phyloP scores from a whole-genome alignment of 1,140 invertebrate species.

The Asobara japonica region DNA sequence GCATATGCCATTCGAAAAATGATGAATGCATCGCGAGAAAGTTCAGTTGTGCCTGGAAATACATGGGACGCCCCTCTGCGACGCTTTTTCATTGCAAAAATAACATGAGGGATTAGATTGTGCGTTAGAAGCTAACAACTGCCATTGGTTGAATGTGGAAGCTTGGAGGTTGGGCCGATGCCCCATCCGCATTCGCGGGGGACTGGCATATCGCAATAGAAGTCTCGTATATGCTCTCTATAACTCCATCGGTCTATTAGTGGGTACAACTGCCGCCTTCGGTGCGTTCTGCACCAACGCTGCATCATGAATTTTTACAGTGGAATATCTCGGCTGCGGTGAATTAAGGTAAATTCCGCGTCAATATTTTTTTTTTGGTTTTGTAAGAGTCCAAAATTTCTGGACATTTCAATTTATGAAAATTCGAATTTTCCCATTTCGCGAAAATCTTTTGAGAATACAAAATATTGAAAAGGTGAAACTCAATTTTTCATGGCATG shows the following conservation, averaged over 20 bases:
- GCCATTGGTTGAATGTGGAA: slow-evolving; percentile 17
- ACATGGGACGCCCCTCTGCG: not conserved
- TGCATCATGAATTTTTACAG: not conserved
- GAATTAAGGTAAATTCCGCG: not conserved
- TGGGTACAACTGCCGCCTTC: not conserved
- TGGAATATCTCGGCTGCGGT: not conserved
- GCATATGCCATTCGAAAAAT: too few relatives aligned
- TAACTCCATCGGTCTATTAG: not conserved
- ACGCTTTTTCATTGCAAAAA: slow-evolving; percentile 8
- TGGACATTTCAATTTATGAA: too few relatives aligned
- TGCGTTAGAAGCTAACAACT: slow-evolving; percentile 21
- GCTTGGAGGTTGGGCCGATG: slow-evolving; percentile 26
- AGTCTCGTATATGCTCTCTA: not conserved
- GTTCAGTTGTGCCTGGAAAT: slow-evolving; percentile 4
- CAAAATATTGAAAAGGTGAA: too few relatives aligned
- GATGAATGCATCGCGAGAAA: not conserved
- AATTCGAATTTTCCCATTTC: too few relatives aligned
- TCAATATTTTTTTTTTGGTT: not conserved
- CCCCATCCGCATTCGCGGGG: slow-evolving; percentile 27
- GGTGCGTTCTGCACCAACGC: not conserved
- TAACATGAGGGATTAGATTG: slow-evolving; percentile 23
- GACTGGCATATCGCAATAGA: slow-evolving; percentile 14
- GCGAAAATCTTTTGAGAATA: too few relatives aligned
- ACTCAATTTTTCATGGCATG: too few relatives aligned
- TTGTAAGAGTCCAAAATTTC: too few relatives aligned